Evolutionary conservation across 2,113 vertebrate species (phyloP).

Genomic region (Scopus umbretta): DNA sequence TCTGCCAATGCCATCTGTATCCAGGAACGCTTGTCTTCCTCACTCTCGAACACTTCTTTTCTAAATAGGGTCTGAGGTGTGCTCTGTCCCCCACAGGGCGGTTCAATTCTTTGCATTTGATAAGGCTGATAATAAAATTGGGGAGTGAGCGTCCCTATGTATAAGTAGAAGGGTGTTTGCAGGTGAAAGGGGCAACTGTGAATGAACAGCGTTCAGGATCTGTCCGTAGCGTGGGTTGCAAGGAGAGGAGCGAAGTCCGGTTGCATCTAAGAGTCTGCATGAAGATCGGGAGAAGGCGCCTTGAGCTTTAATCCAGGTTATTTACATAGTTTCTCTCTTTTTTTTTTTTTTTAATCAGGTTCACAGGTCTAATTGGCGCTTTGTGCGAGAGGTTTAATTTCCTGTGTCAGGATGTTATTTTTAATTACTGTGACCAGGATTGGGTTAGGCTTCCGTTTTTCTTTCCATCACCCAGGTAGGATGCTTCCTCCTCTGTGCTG

Average conservation of each 20-base stretch:
- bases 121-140: no score
- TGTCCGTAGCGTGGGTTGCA: fast-evolving
- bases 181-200: background rate
- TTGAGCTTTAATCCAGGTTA: background rate
- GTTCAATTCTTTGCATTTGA: background rate
- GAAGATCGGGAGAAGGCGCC: background rate
- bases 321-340: background rate
- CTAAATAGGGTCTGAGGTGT: background rate
- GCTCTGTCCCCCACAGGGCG: background rate
- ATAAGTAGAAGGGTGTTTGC: background rate
- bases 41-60: background rate
- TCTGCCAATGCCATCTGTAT: background rate
- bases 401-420: constrained; percentile 20
- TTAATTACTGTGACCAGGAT: background rate
- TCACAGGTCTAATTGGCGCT: background rate
- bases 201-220: background rate
- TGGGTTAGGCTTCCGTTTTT: background rate
- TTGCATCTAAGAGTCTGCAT: background rate
- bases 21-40: background rate
- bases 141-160: background rate
- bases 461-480: background rate
- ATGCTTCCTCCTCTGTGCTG: constrained; percentile 1
- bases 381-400: constrained; percentile 26
- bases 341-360: background rate
- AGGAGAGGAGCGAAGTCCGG: background rate